A percentile compares a stretch with the other conserved stretches of the same genome.
phyloP scores from a whole-genome alignment of 2,888 invertebrate species.

The Leptinotarsa peninsularis region DNA sequence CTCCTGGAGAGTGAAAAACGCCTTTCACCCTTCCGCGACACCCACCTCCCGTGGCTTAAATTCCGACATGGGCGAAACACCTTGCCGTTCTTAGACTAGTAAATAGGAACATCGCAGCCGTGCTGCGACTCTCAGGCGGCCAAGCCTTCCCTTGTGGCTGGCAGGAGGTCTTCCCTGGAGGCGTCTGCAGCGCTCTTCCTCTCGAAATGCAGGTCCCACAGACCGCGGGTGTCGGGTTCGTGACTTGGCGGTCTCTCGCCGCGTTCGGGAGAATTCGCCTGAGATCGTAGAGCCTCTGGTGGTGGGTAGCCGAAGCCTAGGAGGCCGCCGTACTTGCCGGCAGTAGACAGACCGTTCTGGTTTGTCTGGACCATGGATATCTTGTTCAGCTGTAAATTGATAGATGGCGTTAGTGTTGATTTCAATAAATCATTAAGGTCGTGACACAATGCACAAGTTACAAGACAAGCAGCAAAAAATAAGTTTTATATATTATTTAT shows the following conservation, averaged over 20 bases:
- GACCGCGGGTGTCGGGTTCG: slow-evolving; percentile 65
- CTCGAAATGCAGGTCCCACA: slow-evolving; percentile 72
- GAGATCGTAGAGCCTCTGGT: slow-evolving; percentile 67
- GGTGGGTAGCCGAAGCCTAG: slow-evolving; percentile 82
- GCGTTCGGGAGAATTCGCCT: slow-evolving; percentile 69
- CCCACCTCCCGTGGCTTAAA: neutral
- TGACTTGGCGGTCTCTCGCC: slow-evolving; percentile 65
- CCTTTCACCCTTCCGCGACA: no score
- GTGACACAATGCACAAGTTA: no score
- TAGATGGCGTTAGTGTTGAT: slow-evolving; percentile 14
- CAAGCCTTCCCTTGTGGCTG: slow-evolving; percentile 79
- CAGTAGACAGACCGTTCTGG: slow-evolving; percentile 72
- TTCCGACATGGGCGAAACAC: slow-evolving; percentile 24
- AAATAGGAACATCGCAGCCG: slow-evolving; percentile 69
- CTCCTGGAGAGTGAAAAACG: no score
- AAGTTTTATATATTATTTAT: no score
- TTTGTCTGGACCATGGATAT: slow-evolving; percentile 83
- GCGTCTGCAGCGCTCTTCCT: slow-evolving; percentile 66
- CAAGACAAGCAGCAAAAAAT: no score
- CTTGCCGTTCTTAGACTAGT: slow-evolving; percentile 57
- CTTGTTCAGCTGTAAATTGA: slow-evolving; percentile 77
- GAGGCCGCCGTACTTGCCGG: slow-evolving; percentile 79
- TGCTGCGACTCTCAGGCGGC: slow-evolving; percentile 71
- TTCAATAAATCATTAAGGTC: no score
- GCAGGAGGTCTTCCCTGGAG: slow-evolving; percentile 68